phyloP scores from a whole-genome alignment of 2,888 invertebrate genomes.

The Lasioglossum zephyrum region DNA sequence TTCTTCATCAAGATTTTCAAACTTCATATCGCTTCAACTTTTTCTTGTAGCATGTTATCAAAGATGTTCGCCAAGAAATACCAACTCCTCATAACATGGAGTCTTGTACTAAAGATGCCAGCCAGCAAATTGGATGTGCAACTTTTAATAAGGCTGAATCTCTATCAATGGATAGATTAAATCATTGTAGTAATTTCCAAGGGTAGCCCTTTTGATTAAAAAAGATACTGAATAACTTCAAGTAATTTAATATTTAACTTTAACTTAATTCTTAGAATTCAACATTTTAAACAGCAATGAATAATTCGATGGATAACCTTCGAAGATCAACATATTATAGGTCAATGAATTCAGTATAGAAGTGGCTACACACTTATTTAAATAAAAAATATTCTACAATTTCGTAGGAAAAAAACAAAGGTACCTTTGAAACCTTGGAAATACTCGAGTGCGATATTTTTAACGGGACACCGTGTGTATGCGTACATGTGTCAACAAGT shows the following conservation, averaged over 20 bases:
- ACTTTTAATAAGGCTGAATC: background rate
- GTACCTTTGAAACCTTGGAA: background rate
- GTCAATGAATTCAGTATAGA: background rate
- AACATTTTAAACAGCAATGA: background rate
- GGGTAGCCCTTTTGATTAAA: background rate
- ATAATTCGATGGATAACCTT: background rate
- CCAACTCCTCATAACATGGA: background rate
- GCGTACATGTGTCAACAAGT: background rate
- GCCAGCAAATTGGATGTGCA: constrained; percentile 1
- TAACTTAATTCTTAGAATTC: background rate
- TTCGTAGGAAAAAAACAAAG: background rate
- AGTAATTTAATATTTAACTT: background rate
- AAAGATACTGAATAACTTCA: background rate
- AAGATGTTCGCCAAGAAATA: background rate
- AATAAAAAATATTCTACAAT: background rate
- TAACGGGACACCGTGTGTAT: background rate
- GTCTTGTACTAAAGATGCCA: background rate
- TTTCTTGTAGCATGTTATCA: background rate
- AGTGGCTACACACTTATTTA: background rate
- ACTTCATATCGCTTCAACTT: background rate
- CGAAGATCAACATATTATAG: background rate
- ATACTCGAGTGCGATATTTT: background rate
- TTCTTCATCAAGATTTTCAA: background rate
- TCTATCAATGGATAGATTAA: background rate
- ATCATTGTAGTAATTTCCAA: background rate